phyloP scores from a whole-genome alignment of 2,797 vertebrate species.

The Pseudomugil gertrudae region DNA sequence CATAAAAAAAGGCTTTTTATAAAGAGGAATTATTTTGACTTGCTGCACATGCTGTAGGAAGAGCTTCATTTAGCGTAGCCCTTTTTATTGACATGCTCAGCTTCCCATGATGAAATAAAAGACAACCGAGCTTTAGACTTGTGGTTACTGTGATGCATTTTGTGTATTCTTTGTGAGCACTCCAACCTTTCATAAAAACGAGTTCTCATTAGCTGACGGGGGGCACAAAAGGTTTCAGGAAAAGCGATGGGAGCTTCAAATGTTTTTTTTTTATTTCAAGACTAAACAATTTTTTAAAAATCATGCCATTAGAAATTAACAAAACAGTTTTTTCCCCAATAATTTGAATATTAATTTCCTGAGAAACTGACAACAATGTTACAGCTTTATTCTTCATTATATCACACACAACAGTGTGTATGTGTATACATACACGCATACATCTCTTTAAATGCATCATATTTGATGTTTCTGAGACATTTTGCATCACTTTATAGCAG shows the following conservation, averaged over 20 bases:
- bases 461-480: too few relatives aligned
- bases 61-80: background rate
- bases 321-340: background rate
- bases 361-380: too few relatives aligned
- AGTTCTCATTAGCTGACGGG: too few relatives aligned
- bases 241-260: too few relatives aligned
- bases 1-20: background rate
- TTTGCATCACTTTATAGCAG: too few relatives aligned
- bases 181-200: slow-evolving; percentile 8
- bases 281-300: too few relatives aligned
- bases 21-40: slow-evolving; percentile 16
- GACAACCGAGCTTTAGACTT: background rate
- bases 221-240: too few relatives aligned
- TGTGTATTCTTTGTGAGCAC: slow-evolving; percentile 8
- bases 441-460: too few relatives aligned
- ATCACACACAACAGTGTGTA: too few relatives aligned
- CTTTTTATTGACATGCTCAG: background rate
- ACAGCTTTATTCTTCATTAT: too few relatives aligned
- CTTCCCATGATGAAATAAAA: background rate
- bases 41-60: slow-evolving; percentile 6
- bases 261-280: background rate
- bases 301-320: too few relatives aligned
- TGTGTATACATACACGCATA: too few relatives aligned
- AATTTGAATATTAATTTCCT: slow-evolving; percentile 4
- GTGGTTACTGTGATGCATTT: slow-evolving; percentile 12